phyloP scores from a whole-genome alignment of 2,888 invertebrate genomes.

The Mantis religiosa region DNA sequence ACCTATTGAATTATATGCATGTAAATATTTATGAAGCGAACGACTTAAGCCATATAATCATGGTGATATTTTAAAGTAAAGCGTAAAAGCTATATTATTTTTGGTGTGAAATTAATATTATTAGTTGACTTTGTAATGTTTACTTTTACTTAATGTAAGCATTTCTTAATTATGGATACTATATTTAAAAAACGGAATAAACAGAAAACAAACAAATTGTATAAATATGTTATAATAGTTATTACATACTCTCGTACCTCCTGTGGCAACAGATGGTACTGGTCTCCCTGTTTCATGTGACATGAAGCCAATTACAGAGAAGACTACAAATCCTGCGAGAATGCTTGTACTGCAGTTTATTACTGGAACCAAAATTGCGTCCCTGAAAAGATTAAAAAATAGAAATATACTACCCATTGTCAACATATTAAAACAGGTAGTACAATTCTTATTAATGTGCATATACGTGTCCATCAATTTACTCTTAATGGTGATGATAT shows the following conservation, averaged over 20 bases:
- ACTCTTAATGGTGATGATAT: too few species aligned
- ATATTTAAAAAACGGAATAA: neutral
- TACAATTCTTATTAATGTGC: too few species aligned
- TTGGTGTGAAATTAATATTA: too few species aligned
- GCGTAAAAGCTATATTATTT: too few species aligned
- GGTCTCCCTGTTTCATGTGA: slow-evolving; percentile 67
- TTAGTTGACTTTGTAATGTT: too few species aligned
- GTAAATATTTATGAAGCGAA: too few species aligned
- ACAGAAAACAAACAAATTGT: neutral
- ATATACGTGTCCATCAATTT: too few species aligned
- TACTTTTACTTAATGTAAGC: neutral
- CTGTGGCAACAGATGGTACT: slow-evolving; percentile 70
- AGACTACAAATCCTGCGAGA: slow-evolving; percentile 75
- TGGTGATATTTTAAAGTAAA: too few species aligned
- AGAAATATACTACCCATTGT: too few species aligned
- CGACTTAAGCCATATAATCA: too few species aligned
- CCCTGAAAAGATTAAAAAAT: slow-evolving; percentile 46
- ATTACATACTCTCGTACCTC: slow-evolving; percentile 44
- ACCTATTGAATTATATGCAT: too few species aligned
- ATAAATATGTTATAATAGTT: neutral
- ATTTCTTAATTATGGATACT: neutral
- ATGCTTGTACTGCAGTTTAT: slow-evolving; percentile 72
- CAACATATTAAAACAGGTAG: too few species aligned
- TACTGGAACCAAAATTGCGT: slow-evolving; percentile 65
- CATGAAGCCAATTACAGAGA: slow-evolving; percentile 73